Evolutionary conservation across 1,140 invertebrate species (phyloP), one percentile per base, ranked within the genome.

Genomic region (Drosophila santomea): DNA sequence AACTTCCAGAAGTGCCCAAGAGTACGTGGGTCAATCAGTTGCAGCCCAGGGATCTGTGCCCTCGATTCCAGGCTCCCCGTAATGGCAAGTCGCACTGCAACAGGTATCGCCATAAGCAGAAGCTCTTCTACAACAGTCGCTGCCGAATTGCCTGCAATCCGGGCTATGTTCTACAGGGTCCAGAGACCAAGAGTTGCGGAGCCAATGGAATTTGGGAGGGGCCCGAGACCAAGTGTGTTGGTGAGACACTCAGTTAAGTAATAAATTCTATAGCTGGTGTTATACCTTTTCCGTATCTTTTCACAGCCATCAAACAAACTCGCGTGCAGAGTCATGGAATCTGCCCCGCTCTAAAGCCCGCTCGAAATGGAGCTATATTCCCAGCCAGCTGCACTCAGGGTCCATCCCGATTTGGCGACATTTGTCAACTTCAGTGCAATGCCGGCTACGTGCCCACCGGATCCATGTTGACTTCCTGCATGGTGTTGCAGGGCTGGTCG

Each of bases 121-220:
- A 81, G 35, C 61, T 63, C 7, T 90, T 83, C 64, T 92, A 92
- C 43, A 94, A 93, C 43, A 94, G 94, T 7, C 93, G 93, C 67
- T 96, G 95, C 88, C 93, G 93, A 51, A 91, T 95, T 38, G 93
- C 93, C 85, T 95, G 95, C 57, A 82, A 91, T 50, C 8, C 66
- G 0, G 92, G 92, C 15, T 95, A 93, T 74, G 92, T 90, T 57
- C 75, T 95, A 4, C 84, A 93, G 44, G 95, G 95, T 35, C 81
- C 94, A 23, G 88, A 93, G 20, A 81, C 93, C 44, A 90, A 93
- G 39, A 86, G 86, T 43, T 95, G 95, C 64, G 93, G 93, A 36
- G 69, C 74, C 11, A 83, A 90, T 4, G 94, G 94, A 36, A 78
- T 85, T 51, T 95, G 94, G 94, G 93, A 93, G 66, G 92, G 92